Percentiles rank a stretch among this genome's conserved stretches.
Conservation (phyloP, 2,888 invertebrate genomes). For the Neoitamus cyanurus region DNA sequence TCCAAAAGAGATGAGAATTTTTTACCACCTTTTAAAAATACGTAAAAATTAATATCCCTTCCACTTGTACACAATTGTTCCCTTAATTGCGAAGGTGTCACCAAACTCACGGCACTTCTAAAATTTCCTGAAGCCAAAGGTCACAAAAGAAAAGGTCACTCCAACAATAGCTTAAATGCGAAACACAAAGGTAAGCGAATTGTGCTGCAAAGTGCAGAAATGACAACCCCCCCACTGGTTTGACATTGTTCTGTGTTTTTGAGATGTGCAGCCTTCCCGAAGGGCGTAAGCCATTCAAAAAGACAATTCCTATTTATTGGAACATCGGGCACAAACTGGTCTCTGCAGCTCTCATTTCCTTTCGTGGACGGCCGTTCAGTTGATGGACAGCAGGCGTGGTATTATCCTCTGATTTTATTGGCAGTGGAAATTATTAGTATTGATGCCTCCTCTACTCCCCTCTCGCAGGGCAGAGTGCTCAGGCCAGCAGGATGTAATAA, state of each 20-base stretch:
- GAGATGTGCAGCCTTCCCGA: not conserved
- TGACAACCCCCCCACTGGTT: not conserved
- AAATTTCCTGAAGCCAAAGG: not conserved
- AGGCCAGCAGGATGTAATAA: slow-evolving; percentile 10
- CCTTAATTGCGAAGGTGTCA: no score
- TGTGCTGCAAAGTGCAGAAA: slow-evolving; percentile 6
- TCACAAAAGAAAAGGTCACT: not conserved
- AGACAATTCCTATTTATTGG: not conserved
- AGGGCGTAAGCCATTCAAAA: not conserved
- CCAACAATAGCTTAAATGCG: not conserved
- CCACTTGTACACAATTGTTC: no score
- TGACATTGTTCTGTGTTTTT: not conserved
- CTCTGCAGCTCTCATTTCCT: not conserved
- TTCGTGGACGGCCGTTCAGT: not conserved
- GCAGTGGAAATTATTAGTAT: slow-evolving; percentile 21
- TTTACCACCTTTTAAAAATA: no score
- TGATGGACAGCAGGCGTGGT: not conserved
- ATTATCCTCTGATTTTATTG: slow-evolving; percentile 30
- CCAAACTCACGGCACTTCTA: no score
- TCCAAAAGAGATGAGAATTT: no score
- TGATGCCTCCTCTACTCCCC: not conserved
- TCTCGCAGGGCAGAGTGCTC: not conserved
- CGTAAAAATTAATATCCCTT: no score
- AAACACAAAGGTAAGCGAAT: not conserved
- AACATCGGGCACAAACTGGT: not conserved